Evolutionary conservation across 2,797 vertebrate genomes (phyloP).

Genomic region (Siniperca undulata): DNA sequence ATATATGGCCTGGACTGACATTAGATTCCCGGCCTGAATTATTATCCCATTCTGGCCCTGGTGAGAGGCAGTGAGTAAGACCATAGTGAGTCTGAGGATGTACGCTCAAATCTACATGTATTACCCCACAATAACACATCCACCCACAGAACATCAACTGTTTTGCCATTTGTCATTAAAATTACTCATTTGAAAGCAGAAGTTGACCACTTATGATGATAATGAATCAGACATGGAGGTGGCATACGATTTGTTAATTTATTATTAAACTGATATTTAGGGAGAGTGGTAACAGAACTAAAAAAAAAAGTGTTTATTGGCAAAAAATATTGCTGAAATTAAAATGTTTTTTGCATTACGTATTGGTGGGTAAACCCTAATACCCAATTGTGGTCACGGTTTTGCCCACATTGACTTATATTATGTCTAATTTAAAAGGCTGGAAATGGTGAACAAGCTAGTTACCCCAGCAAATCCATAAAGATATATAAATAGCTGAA

Average conservation of each 20-base stretch:
- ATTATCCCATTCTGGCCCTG: no score
- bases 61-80: not conserved
- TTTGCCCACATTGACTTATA: not conserved
- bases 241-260: slow-evolving; percentile 18
- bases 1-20: no score
- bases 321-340: slow-evolving; percentile 15
- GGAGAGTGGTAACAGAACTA: not conserved
- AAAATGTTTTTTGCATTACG: not conserved
- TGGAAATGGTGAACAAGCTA: slow-evolving; percentile 5
- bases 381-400: not conserved
- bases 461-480: not conserved
- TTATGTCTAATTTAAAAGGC: slow-evolving; percentile 6
- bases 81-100: not conserved
- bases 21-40: no score
- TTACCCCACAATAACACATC: not conserved
- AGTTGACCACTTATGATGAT: slow-evolving; percentile 27
- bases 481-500: not conserved
- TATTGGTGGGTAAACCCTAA: slow-evolving; percentile 13
- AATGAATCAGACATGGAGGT: not conserved
- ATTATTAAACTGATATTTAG: slow-evolving; percentile 27
- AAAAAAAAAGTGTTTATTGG: not conserved
- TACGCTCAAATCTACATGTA: not conserved
- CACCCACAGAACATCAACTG: slow-evolving; percentile 6
- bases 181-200: not conserved
- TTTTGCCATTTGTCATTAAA: slow-evolving; percentile 18